A percentile compares a stretch with the other conserved stretches of the same genome.
Conservation (phyloP, 2,797 vertebrate genomes). For the Glyptemys insculpta region DNA sequence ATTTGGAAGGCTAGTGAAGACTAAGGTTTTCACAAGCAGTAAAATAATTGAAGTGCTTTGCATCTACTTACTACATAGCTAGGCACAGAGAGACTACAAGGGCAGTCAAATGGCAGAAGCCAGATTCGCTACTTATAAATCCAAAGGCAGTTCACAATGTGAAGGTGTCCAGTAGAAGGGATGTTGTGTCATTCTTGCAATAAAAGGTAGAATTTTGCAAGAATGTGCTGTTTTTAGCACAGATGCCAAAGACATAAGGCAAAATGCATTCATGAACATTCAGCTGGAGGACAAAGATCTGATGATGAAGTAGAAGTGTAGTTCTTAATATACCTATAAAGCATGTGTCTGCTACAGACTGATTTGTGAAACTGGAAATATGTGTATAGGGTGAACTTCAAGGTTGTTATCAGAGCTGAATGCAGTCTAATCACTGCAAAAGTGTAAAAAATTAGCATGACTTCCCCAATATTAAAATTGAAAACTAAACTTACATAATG, state of each 20-base stretch:
- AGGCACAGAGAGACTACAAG: not conserved
- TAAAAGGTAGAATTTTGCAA: not conserved
- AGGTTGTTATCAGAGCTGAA: not conserved
- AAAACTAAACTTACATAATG: not conserved
- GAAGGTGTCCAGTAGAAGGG: not conserved
- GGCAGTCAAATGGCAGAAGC: not conserved
- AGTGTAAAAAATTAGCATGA: not conserved
- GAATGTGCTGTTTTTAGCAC: not conserved
- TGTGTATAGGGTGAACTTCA: not conserved
- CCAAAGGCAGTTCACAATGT: not conserved
- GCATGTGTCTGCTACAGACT: rapidly evolving
- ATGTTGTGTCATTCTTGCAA: not conserved
- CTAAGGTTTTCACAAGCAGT: not conserved
- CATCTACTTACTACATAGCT: not conserved
- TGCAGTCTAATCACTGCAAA: not conserved
- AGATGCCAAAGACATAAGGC: not conserved
- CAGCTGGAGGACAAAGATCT: not conserved
- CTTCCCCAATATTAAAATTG: not conserved
- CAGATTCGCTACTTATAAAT: not conserved
- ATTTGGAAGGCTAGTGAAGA: not conserved
- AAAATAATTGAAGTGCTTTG: constrained; percentile 4
- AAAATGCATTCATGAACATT: not conserved
- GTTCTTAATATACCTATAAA: not conserved
- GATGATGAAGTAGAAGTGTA: not conserved
- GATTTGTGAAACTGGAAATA: not conserved